These are phyloP conservation scores for Limulus polyphemus DNA, from an alignment of 2,888 invertebrate genomes.

Conservation along the genomic window DNA sequence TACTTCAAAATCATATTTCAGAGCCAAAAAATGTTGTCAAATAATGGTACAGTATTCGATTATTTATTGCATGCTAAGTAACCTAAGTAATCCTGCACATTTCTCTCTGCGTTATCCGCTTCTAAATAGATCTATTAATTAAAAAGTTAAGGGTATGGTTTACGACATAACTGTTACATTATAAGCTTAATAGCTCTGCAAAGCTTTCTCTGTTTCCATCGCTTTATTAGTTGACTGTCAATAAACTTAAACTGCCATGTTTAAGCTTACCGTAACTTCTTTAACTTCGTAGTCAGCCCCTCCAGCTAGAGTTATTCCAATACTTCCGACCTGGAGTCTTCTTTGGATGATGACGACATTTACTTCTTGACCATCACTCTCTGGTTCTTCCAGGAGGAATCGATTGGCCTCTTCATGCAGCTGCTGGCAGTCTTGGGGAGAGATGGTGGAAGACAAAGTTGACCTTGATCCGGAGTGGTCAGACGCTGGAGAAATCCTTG, in stretches of 20 bases:
- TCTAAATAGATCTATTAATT: no score
- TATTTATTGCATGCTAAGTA: no score
- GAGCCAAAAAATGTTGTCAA: no score
- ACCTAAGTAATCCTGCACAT: no score
- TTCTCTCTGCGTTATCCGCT: no score
- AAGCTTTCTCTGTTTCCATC: no score
- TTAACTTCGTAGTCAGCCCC: slow-evolving; percentile 83
- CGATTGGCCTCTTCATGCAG: slow-evolving; percentile 54
- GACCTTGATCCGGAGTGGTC: slow-evolving; percentile 47
- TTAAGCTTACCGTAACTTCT: slow-evolving; percentile 62
- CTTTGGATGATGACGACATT: slow-evolving; percentile 53
- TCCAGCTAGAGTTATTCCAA: slow-evolving; percentile 74
- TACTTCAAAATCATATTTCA: no score
- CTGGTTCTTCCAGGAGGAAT: slow-evolving; percentile 44
- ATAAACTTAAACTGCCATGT: neutral
- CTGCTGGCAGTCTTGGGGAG: slow-evolving; percentile 49
- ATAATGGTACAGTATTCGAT: no score
- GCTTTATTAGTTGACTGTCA: no score
- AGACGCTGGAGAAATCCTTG: slow-evolving; percentile 14
- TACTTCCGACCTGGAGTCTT: slow-evolving; percentile 35
- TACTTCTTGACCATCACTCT: slow-evolving; percentile 42
- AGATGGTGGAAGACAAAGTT: slow-evolving; percentile 46
- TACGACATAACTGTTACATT: neutral
- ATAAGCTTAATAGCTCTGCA: neutral
- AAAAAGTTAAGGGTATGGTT: no score